These are phyloP conservation scores for Epinotia nisella DNA, from an alignment of 2,888 invertebrate genomes.

Conservation along the genomic window DNA sequence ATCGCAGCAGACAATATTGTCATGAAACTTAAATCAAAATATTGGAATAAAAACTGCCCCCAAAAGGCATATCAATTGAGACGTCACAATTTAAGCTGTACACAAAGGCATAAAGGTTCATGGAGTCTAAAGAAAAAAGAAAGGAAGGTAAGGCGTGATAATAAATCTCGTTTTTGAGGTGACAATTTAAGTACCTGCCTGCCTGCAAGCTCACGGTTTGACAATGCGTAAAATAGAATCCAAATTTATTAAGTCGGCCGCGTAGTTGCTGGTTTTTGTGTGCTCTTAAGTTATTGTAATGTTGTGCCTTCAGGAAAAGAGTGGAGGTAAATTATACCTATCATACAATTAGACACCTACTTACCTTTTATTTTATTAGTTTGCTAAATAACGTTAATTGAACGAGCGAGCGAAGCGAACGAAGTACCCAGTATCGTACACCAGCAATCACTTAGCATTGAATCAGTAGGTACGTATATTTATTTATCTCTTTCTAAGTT, in stretches of 20 bases:
- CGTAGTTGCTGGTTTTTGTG: conserved; percentile 14
- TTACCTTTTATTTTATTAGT: too few species aligned
- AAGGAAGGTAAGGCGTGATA: conserved; percentile 40
- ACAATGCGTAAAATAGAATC: conserved; percentile 45
- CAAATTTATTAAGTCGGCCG: conserved; percentile 25
- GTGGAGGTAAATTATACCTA: not conserved
- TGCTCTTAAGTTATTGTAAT: not conserved
- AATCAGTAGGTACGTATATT: too few species aligned
- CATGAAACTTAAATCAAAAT: conserved; percentile 37
- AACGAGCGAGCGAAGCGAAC: too few species aligned
- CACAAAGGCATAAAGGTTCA: conserved; percentile 41
- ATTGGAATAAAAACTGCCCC: conserved; percentile 17
- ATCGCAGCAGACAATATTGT: conserved; percentile 9
- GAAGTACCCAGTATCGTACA: too few species aligned
- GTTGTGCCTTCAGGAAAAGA: not conserved
- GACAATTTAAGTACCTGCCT: conserved; percentile 47
- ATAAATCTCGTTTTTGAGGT: conserved; percentile 48
- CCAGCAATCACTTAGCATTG: too few species aligned
- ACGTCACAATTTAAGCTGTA: conserved; percentile 43
- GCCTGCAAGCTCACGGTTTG: conserved; percentile 39
- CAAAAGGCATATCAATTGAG: conserved; percentile 44
- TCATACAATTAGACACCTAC: not conserved
- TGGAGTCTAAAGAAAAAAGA: conserved; percentile 16
- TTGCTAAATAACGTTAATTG: too few species aligned
- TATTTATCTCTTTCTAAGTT: too few species aligned